Evolutionary conservation across 2,888 invertebrate species (phyloP), one percentile per base, ranked within the genome.

Genomic region (Lycia hirtaria): DNA sequence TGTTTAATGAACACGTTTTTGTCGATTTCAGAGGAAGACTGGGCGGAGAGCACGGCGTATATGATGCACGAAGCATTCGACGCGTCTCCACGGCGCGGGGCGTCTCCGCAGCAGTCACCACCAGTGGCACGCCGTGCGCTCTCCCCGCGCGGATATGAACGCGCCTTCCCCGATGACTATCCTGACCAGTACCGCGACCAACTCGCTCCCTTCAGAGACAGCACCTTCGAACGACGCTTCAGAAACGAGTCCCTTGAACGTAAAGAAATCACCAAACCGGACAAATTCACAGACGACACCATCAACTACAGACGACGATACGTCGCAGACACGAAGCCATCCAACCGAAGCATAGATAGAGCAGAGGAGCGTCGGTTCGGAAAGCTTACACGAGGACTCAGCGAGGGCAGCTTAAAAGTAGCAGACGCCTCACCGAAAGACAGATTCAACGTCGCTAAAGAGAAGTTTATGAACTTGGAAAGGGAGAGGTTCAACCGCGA

Each of bases 381-480:
- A 0, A 90, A 87, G 64, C 76, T 90, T 2, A 88, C 88, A 20
- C 72, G 91, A 60, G 83, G 93, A 62, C 73, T 88, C 72, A 80
- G 93, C 83, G 83, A 93, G 82, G 76, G 93, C 65, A 85, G 92
- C 76, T 69, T 89, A 44, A 91, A 92, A 66, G 44, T 88, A 14
- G 80, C 87, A 0, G 85, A 92, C 69, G 72, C 84, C 43, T 94
- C 95, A 1, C 96, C 96, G 0, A 94, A 95, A 68, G 96, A 97
- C 73, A 93, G 96, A 56, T 97, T 97, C 85, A 95, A 96, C 71
- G 97, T 97, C 71, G 97, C 97, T 40, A 97, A 97, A 83, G 96
- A 97, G 75, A 97, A 97, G 85, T 97, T 97, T 78, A 93, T 95
- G 81, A 94, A 96, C 62, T 93, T 97, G 83, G 97, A 97, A 78